Percentiles rank a stretch among this genome's conserved stretches.
These are phyloP conservation scores for Ursus arctos DNA, from an alignment of 2,113 vertebrate genomes.

Conservation along the genomic window DNA sequence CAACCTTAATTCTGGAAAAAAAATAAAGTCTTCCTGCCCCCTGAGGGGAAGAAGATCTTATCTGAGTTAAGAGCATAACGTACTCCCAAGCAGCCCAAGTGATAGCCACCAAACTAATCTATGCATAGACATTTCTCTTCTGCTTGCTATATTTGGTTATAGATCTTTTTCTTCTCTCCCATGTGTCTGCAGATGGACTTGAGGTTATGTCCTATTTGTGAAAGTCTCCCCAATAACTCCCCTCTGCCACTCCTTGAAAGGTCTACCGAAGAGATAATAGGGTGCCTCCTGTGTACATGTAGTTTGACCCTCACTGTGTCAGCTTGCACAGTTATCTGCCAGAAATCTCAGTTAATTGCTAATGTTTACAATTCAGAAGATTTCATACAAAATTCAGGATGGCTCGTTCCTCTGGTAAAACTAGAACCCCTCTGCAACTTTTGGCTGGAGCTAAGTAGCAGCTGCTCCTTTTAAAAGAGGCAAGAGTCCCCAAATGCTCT, in stretches of 20 bases:
- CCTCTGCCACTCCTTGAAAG: not conserved
- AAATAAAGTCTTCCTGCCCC: not conserved
- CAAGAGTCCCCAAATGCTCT: not conserved
- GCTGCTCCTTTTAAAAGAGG: conserved; percentile 4
- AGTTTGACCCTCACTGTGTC: not conserved
- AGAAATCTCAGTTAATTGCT: not conserved
- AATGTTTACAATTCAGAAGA: conserved; percentile 23
- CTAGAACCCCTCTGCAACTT: not conserved
- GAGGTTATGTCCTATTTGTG: not conserved
- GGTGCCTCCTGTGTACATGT: not conserved
- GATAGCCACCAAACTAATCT: not conserved
- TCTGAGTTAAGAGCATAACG: not conserved
- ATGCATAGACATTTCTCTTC: not conserved
- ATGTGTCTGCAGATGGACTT: not conserved
- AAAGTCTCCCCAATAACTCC: not conserved
- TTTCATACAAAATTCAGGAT: conserved; percentile 43
- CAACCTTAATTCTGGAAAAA: not conserved
- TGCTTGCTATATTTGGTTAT: not conserved
- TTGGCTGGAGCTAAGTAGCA: not conserved
- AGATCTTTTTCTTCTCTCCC: not conserved
- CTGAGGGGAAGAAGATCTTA: not conserved
- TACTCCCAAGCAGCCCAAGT: not conserved
- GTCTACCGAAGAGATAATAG: not conserved
- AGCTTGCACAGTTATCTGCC: not conserved
- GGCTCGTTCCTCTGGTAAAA: not conserved